Evolutionary conservation across 1,140 invertebrate species (phyloP).

Genomic region (Danaus plexippus): DNA sequence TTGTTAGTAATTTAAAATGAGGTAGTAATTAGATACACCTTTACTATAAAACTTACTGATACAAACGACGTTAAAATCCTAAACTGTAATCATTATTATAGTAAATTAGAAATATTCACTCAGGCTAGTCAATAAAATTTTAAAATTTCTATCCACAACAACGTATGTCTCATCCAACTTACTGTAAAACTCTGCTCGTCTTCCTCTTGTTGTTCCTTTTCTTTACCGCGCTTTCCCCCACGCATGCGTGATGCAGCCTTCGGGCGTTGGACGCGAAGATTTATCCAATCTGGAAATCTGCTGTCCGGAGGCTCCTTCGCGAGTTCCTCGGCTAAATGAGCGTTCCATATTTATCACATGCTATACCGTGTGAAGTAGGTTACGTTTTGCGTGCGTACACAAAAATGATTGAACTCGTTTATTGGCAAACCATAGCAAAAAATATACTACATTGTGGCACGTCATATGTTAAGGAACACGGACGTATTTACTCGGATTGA

Average conservation of each 20-base stretch:
- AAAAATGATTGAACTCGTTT: constrained; percentile 9
- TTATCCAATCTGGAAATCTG: constrained; percentile 63
- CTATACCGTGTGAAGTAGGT: constrained; percentile 2
- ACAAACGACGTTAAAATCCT: too few relatives aligned
- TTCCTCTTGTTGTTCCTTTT: constrained; percentile 27
- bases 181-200: constrained; percentile 50
- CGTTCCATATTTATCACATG: too few relatives aligned
- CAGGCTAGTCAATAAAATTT: background rate
- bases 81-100: too few relatives aligned
- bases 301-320: constrained; percentile 57
- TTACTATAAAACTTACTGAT: too few relatives aligned
- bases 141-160: background rate
- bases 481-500: constrained; percentile 5
- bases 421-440: constrained; percentile 20
- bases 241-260: constrained; percentile 51
- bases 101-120: background rate
- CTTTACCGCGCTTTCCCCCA: constrained; percentile 46
- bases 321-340: constrained; percentile 49
- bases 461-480: constrained; percentile 13
- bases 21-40: too few relatives aligned
- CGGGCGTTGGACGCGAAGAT: constrained; percentile 52
- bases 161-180: constrained; percentile 33
- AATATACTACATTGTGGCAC: constrained; percentile 35
- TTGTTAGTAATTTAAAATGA: too few relatives aligned
- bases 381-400: constrained; percentile 19